These are phyloP conservation scores for Acholoe squamosa DNA, from an alignment of 2,888 invertebrate species.

Conservation along the genomic window DNA sequence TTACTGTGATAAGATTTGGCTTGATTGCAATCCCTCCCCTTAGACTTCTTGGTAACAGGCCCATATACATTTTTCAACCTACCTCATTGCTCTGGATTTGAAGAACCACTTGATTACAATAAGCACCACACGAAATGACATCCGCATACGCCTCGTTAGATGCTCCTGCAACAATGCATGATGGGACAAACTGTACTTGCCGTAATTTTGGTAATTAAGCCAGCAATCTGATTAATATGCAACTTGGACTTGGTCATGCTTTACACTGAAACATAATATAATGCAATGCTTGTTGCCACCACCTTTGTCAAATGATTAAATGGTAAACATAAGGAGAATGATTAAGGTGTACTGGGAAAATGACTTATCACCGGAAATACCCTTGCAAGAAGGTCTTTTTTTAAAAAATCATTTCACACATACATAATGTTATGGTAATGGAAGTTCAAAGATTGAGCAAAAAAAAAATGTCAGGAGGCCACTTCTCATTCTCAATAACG, in stretches of 20 bases:
- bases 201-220: not conserved
- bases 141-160: not conserved
- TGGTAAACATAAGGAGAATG: not conserved
- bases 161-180: not conserved
- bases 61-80: too few relatives aligned
- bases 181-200: not conserved
- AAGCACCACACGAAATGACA: not conserved
- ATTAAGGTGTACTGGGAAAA: not conserved
- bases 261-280: not conserved
- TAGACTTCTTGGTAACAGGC: too few relatives aligned
- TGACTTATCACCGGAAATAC: too few relatives aligned
- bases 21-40: too few relatives aligned
- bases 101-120: conserved; percentile 32
- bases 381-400: too few relatives aligned
- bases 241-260: not conserved
- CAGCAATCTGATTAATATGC: not conserved
- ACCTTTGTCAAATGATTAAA: too few relatives aligned
- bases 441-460: too few relatives aligned
- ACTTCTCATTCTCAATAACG: too few relatives aligned
- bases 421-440: too few relatives aligned
- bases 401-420: too few relatives aligned
- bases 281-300: not conserved
- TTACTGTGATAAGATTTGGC: too few relatives aligned
- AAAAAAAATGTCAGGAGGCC: too few relatives aligned
- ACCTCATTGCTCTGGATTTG: conserved; percentile 52